Percentiles rank a stretch among this genome's conserved stretches.
phyloP scores from a whole-genome alignment of 2,888 invertebrate genomes.

The Leptura quadrifasciata region DNA sequence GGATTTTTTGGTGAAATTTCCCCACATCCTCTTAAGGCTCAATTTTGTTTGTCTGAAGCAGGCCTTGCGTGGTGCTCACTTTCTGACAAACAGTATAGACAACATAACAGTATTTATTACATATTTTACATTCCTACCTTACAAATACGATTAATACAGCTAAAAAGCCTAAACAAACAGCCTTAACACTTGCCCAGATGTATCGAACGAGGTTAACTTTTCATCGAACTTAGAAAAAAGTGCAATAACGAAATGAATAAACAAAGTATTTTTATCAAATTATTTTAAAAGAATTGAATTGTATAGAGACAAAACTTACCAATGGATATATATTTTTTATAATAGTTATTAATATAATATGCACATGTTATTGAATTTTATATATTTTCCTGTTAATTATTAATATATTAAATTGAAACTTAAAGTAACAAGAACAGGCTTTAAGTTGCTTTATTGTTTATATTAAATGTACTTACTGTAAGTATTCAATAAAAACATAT shows the following conservation, averaged over 20 bases:
- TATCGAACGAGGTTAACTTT: constrained; percentile 23
- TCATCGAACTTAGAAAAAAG: constrained; percentile 34
- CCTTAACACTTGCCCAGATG: constrained; percentile 45
- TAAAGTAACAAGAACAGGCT: constrained; percentile 38
- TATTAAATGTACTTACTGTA: constrained; percentile 43
- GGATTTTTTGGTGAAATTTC: too few species aligned
- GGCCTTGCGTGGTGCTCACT: constrained; percentile 40
- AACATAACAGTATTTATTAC: constrained; percentile 37
- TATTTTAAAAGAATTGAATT: constrained; percentile 37
- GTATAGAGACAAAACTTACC: constrained; percentile 34
- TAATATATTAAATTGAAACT: constrained; percentile 52
- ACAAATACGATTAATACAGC: constrained; percentile 33
- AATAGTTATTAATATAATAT: constrained; percentile 49
- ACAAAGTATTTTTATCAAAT: constrained; percentile 20
- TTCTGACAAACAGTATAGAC: constrained; percentile 35
- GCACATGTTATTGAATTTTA: constrained; percentile 57
- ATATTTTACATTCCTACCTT: constrained; percentile 14
- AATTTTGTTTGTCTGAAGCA: constrained; percentile 39
- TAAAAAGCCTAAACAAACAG: constrained; percentile 39
- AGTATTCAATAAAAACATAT: constrained; percentile 41
- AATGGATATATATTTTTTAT: constrained; percentile 42
- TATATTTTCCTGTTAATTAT: constrained; percentile 59
- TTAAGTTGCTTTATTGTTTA: constrained; percentile 45
- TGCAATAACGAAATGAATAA: constrained; percentile 43
- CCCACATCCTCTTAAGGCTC: constrained; percentile 16